Evolutionary conservation across 2,888 invertebrate species (phyloP).

Genomic region (Tetramorium bicarinatum): DNA sequence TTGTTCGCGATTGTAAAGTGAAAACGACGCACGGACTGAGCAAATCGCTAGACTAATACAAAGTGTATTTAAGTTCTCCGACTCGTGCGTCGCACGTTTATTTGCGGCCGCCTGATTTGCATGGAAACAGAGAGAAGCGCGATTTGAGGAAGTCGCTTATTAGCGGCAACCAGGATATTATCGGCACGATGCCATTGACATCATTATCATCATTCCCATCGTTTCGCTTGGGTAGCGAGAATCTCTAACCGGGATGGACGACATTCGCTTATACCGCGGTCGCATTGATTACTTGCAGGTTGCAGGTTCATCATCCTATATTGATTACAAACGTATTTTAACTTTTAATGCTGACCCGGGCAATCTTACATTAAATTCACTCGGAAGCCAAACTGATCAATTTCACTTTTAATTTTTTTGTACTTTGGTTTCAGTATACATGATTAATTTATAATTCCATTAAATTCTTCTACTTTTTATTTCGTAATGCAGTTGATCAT

Average conservation of each 20-base stretch:
- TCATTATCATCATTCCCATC: constrained; percentile 47
- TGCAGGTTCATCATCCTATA: constrained; percentile 16
- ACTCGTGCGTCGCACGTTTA: constrained; percentile 26
- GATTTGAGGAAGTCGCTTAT: constrained; percentile 48
- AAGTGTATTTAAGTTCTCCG: constrained; percentile 18
- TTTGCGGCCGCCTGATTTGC: constrained; percentile 47
- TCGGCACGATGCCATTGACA: constrained; percentile 47
- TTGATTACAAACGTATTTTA: constrained; percentile 2
- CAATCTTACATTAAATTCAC: background rate
- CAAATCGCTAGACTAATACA: background rate
- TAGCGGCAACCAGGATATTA: constrained; percentile 38
- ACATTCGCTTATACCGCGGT: background rate
- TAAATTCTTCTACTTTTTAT: background rate
- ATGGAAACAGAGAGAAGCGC: constrained; percentile 40
- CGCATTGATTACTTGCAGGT: constrained; percentile 28
- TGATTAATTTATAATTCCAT: background rate
- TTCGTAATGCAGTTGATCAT: background rate
- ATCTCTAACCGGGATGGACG: constrained; percentile 4
- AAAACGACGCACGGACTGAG: constrained; percentile 51
- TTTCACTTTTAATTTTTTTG: background rate
- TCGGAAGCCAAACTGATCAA: background rate
- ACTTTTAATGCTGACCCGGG: background rate
- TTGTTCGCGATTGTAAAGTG: constrained; percentile 59
- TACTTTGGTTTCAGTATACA: background rate
- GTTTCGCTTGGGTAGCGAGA: constrained; percentile 2